Evolutionary conservation across 2,797 vertebrate genomes (phyloP).

Genomic region (Microcaecilia unicolor): DNA sequence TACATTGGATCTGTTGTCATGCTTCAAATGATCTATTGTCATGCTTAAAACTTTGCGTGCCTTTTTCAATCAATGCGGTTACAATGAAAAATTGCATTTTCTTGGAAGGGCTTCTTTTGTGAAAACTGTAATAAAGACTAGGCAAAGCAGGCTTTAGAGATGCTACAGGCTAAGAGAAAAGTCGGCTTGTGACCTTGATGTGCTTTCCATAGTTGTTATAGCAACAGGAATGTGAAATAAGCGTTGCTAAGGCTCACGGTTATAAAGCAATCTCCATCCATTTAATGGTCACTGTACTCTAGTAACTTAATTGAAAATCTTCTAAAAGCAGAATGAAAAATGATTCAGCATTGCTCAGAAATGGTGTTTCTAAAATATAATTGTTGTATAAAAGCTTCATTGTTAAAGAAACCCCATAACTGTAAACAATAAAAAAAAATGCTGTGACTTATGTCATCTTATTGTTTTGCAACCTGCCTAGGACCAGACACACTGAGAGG

Average conservation of each 20-base stretch:
- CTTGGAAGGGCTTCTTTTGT: conserved; percentile 31
- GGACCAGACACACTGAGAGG: too few relatives aligned
- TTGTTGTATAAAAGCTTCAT: too few relatives aligned
- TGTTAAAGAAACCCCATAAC: too few relatives aligned
- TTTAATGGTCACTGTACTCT: conserved; percentile 47
- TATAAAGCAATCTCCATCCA: conserved; percentile 38
- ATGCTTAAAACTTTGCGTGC: conserved; percentile 9
- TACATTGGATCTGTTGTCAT: too few relatives aligned
- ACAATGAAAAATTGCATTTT: conserved; percentile 26
- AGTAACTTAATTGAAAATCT: conserved; percentile 38
- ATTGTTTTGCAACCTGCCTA: too few relatives aligned
- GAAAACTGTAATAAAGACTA: conserved; percentile 40
- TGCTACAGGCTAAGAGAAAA: conserved; percentile 41
- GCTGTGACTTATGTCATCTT: too few relatives aligned
- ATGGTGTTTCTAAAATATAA: too few relatives aligned
- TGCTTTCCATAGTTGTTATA: conserved; percentile 66
- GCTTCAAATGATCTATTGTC: too few relatives aligned
- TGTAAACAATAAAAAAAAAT: too few relatives aligned
- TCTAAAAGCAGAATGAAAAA: too few relatives aligned
- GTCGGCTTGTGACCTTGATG: conserved; percentile 68
- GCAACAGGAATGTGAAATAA: conserved; percentile 62
- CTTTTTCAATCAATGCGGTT: conserved; percentile 29
- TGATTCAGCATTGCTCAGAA: too few relatives aligned
- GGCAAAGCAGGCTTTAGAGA: conserved; percentile 30
- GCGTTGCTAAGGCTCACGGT: conserved; percentile 54